Evolutionary conservation across 2,888 invertebrate genomes (phyloP).

Genomic region (Hybos culiciformis): DNA sequence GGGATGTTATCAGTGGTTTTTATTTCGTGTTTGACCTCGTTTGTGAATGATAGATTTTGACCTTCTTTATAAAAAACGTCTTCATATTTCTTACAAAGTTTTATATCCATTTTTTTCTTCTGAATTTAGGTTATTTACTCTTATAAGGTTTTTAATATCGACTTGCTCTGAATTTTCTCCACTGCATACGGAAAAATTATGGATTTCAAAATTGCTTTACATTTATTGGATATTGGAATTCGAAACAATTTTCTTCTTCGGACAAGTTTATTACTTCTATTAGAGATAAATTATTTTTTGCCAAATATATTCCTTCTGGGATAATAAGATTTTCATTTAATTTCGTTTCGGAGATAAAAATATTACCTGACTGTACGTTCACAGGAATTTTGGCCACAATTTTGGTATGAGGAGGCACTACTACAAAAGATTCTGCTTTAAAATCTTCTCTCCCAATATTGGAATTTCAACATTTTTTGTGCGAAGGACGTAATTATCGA

Average conservation of each 20-base stretch:
- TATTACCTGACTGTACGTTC: slow-evolving; percentile 4
- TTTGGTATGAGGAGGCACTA: slow-evolving; percentile 5
- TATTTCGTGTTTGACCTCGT: too few species aligned
- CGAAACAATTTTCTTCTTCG: background rate
- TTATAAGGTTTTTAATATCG: slow-evolving; percentile 4
- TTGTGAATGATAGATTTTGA: slow-evolving; percentile 9
- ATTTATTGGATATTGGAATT: slow-evolving; percentile 8
- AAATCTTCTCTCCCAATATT: slow-evolving; percentile 6
- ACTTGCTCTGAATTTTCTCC: background rate
- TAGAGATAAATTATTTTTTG: slow-evolving; percentile 4
- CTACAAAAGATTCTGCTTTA: slow-evolving; percentile 5
- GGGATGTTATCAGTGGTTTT: too few species aligned
- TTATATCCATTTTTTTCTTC: slow-evolving; percentile 10
- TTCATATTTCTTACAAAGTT: slow-evolving; percentile 7
- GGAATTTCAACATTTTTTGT: slow-evolving; percentile 2
- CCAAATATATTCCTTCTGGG: slow-evolving; percentile 8
- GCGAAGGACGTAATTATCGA: background rate
- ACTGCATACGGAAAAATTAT: slow-evolving; percentile 2
- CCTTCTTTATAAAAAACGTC: slow-evolving; percentile 11
- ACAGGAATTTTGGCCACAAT: slow-evolving; percentile 5
- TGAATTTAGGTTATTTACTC: slow-evolving; percentile 7
- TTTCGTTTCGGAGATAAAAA: slow-evolving; percentile 3
- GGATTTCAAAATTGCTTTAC: slow-evolving; percentile 4
- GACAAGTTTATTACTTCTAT: slow-evolving; percentile 9
- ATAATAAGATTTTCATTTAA: slow-evolving; percentile 1